Conservation (phyloP, 2,113 vertebrate genomes). For the Megaptera novaeangliae region DNA sequence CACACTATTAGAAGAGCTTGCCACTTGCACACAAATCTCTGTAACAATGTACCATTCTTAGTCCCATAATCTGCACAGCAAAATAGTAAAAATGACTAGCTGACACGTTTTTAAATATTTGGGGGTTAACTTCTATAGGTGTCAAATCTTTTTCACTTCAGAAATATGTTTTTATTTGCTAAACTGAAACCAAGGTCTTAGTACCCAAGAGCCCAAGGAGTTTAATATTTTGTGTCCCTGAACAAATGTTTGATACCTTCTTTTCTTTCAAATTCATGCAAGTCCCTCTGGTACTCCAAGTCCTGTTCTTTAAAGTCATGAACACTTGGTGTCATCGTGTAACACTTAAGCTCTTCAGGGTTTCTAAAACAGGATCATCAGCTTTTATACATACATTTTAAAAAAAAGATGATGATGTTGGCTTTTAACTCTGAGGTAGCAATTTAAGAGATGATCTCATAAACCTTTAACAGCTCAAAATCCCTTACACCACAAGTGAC, state of each 20-base stretch:
- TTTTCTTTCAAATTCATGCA: not conserved
- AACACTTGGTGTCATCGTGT: not conserved
- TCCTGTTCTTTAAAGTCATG: not conserved
- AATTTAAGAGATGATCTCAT: not conserved
- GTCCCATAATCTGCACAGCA: not conserved
- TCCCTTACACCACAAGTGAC: not conserved
- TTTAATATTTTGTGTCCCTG: not conserved
- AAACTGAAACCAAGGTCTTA: not conserved
- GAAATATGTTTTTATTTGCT: not conserved
- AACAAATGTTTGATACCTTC: not conserved
- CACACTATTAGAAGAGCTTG: not conserved
- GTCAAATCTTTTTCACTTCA: not conserved
- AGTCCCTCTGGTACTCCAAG: not conserved
- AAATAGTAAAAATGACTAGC: not conserved
- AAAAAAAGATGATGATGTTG: not conserved
- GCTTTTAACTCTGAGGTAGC: not conserved
- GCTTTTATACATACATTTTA: not conserved
- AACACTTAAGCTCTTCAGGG: not conserved
- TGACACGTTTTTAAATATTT: not conserved
- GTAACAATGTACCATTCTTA: not conserved
- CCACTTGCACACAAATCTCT: not conserved
- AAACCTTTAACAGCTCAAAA: not conserved
- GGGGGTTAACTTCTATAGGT: not conserved
- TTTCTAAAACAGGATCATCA: conserved; percentile 9
- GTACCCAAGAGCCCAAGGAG: not conserved